Evolutionary conservation across 2,113 vertebrate species (phyloP), one percentile per base, ranked within the genome.

Genomic region (Electrona antarctica): DNA sequence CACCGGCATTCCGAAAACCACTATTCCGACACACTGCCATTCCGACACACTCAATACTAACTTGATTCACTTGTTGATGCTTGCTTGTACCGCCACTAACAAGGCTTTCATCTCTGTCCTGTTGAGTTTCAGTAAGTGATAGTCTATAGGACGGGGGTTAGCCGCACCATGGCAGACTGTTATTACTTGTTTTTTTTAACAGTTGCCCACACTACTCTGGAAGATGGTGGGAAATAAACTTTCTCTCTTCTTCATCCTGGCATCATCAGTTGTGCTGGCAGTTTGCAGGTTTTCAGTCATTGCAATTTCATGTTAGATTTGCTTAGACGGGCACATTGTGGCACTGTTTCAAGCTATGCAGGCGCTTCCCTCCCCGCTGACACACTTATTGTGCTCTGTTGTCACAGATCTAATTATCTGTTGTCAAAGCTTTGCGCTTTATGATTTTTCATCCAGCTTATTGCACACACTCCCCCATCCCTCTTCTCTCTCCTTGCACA

Each of bases 361-460:
- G 76, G 54, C 76, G 54, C 77, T 80, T 77, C 73, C 70, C 68
- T 84, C 76, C 85, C 86, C 11, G 73, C 86, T 87, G 89, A 86
- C 79, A 84, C 7, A 67, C 60, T 84, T 78, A 80, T 84, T 87
- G 78, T 86, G 71, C 70, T 85, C 87, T 77, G 76, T 84, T 87
- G 85, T 86, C 80, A 82, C 72, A 74, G 77, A 87, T 87, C 86
- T 90, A 91, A 90, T 91, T 87, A 87, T 88, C 81, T 74, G 65
- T 83, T 84, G 87, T 78, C 62, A 82, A 86, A 88, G 83, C 65
- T 76, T 79, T 73, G 66, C 71, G 65, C 73, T 85, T 84, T 64
- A 80, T 78, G 67, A 80, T 85, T 76, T 81, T 68, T 76, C 71
- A 72, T 48, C 28, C 45, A 59, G 29, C 64, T 73, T 73, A 67